Evolutionary conservation across 2,888 invertebrate genomes (phyloP).

Genomic region (Slavum lentiscoides): DNA sequence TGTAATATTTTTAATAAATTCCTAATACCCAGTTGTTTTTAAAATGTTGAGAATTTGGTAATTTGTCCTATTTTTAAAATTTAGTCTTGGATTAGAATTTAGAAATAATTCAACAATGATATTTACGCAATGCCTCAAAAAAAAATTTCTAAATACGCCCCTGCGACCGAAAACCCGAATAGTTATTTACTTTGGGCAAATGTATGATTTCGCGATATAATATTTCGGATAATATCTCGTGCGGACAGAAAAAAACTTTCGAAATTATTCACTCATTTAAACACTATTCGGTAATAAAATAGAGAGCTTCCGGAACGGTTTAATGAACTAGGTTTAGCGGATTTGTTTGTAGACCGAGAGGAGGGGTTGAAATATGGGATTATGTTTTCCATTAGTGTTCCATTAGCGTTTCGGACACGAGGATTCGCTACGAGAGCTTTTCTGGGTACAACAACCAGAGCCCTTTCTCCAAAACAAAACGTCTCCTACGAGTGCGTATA

Average conservation of each 20-base stretch:
- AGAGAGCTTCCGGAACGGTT: slow-evolving; percentile 17
- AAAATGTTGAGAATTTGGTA: too few species aligned
- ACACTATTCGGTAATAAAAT: slow-evolving; percentile 27
- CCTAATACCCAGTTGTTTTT: too few species aligned
- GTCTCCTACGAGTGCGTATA: slow-evolving; percentile 39
- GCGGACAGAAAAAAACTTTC: background rate
- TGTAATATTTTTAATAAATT: too few species aligned
- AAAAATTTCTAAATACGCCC: too few species aligned
- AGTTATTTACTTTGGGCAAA: too few species aligned
- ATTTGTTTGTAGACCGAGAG: slow-evolving; percentile 35
- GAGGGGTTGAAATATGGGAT: slow-evolving; percentile 51
- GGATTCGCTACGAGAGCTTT: slow-evolving; percentile 49
- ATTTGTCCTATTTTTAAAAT: too few species aligned
- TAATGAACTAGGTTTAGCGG: slow-evolving; percentile 52
- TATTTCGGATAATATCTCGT: too few species aligned
- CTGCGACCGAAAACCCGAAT: too few species aligned
- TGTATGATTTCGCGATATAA: too few species aligned
- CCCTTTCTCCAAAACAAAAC: slow-evolving; percentile 50
- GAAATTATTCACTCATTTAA: slow-evolving; percentile 22
- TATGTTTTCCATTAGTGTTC: slow-evolving; percentile 53
- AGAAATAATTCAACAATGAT: too few species aligned
- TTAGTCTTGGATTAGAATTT: too few species aligned
- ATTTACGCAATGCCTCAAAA: too few species aligned
- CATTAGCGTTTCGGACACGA: slow-evolving; percentile 53
- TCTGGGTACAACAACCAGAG: slow-evolving; percentile 41